Evolutionary conservation across 2,113 vertebrate species (phyloP), one percentile per base, ranked within the genome.

Genomic region (Strix aluco): DNA sequence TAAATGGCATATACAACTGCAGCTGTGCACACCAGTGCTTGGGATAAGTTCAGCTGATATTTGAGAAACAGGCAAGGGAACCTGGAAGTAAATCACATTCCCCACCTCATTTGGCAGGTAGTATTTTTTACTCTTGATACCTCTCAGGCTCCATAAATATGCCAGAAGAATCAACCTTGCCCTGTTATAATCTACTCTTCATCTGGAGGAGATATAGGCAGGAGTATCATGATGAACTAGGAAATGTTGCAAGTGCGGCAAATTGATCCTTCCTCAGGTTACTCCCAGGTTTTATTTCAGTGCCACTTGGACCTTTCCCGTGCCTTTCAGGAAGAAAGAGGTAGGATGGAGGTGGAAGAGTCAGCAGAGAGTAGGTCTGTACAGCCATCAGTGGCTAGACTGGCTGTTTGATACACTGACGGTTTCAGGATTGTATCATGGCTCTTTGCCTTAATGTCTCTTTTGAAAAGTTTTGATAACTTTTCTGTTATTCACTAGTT

Each of bases 351-450:
- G 17, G 2, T 84, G 52, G 51, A 84, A 86, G 30, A 52, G 34
- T 29, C 4, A 62, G 46, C 14, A 49, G 73, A 58, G 40, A 40
- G 26, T 17, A 49, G 8, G 14, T 65, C 40, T 85, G 47, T 36
- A 34, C 3, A 52, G 62, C 38, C 32, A 23, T 49, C 6, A 8
- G 66, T 32, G n/a, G 14, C 27, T 54, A n/a, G 34, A 25, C 34
- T n/a, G 59, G 10, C 15, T 12, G 8, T 47, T 52, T 44, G 36
- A 16, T 32, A 26, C 6, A 25, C 21, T 29, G 0, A 0, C 11
- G 5, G 5, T 84, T 79, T 85, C 47, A 38, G 59, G 15, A 8
- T 23, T 71, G 13, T 57, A 6, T n/a, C 9, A 5, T 20, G 54
- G 29, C 17, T 84, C 38, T 91, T 88, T 55, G 22, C 29, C 20